A percentile compares a stretch with the other conserved stretches of the same genome.
Conservation (phyloP, 2,797 vertebrate genomes). For the Adelosebastes latens region DNA sequence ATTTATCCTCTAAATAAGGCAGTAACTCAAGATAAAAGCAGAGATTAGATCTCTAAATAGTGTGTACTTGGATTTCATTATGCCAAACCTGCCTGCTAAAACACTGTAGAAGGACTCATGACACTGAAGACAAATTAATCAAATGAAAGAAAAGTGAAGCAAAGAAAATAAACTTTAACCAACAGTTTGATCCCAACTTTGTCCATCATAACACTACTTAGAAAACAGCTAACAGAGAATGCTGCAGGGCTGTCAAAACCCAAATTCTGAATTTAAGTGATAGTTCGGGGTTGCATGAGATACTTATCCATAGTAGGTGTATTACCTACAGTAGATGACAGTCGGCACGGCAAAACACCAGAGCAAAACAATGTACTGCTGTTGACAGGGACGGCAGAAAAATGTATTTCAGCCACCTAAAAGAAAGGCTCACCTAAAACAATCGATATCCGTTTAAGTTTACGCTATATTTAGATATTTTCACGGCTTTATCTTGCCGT, state of each 20-base stretch:
- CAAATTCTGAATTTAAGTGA: background rate
- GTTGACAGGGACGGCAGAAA: too few species aligned
- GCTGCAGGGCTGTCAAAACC: constrained; percentile 21
- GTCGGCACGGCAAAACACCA: too few species aligned
- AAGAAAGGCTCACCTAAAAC: too few species aligned
- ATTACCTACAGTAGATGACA: too few species aligned
- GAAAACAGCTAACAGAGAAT: background rate
- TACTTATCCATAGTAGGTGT: too few species aligned
- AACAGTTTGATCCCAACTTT: constrained; percentile 3
- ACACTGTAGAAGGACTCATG: background rate
- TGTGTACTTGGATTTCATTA: background rate
- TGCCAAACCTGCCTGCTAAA: background rate
- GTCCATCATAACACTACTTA: background rate
- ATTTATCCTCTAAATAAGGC: constrained; percentile 19
- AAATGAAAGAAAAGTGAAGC: constrained; percentile 16
- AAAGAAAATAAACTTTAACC: constrained; percentile 3
- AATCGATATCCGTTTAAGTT: too few species aligned
- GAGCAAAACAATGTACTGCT: too few species aligned
- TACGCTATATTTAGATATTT: too few species aligned
- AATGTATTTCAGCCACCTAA: too few species aligned
- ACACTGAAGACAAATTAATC: background rate
- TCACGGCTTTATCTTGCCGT: too few species aligned
- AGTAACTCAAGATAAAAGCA: constrained; percentile 13
- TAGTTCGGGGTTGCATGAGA: too few species aligned
- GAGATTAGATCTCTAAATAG: background rate